Evolutionary conservation across 2,797 vertebrate genomes (phyloP).

Genomic region (Menidia menidia): DNA sequence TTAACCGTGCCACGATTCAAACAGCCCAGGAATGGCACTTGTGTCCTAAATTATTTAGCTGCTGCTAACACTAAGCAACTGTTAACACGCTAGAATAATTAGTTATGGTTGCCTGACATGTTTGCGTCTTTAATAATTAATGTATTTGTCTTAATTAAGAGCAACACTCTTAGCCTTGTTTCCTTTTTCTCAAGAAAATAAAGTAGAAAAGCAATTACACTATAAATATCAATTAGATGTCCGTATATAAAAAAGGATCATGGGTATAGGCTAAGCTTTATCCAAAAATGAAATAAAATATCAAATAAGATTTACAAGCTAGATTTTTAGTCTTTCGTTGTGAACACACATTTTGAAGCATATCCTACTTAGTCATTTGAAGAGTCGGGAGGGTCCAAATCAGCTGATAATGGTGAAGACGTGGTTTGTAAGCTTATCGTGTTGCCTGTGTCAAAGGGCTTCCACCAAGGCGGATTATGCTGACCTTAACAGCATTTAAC

Average conservation of each 20-base stretch:
- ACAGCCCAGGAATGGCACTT: constrained; percentile 91
- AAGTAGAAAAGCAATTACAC: constrained; percentile 88
- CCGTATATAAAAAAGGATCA: constrained; percentile 90
- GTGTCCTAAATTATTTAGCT: constrained; percentile 98
- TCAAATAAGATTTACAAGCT: neutral
- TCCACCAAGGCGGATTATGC: neutral
- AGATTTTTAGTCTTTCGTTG: constrained; percentile 31
- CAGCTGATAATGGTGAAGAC: neutral
- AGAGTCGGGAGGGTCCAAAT: neutral
- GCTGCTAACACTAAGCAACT: constrained; percentile 99
- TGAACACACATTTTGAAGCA: neutral
- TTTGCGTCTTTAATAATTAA: constrained; percentile 99
- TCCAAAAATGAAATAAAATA: constrained; percentile 55
- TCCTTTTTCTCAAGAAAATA: constrained; percentile 91
- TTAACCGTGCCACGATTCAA: constrained; percentile 87
- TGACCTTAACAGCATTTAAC: neutral
- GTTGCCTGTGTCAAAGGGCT: neutral
- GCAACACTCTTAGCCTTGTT: constrained; percentile 92
- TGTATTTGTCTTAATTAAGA: constrained; percentile 99
- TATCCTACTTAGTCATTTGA: neutral
- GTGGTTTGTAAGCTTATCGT: neutral
- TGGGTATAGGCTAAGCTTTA: constrained; percentile 43
- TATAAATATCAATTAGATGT: constrained; percentile 97
- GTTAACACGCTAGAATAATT: constrained; percentile 99
- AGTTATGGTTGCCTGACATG: constrained; percentile 99